Conservation (phyloP, 2,888 invertebrate species). For the Nowickia ferox region DNA sequence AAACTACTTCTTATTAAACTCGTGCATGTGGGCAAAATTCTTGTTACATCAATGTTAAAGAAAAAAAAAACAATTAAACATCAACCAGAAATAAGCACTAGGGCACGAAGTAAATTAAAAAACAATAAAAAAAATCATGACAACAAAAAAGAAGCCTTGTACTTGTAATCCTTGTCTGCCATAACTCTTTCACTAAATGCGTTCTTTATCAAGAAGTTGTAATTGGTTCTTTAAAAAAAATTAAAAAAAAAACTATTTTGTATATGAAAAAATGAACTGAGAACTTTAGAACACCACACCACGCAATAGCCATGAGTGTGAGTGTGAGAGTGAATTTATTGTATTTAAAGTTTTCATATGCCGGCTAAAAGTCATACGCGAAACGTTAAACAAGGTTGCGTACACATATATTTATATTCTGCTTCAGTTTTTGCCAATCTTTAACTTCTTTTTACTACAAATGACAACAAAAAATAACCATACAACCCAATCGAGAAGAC, state of each 20-base stretch:
- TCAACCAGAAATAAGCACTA: constrained; percentile 42
- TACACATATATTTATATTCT: constrained; percentile 41
- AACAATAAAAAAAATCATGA: constrained; percentile 10
- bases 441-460: constrained; percentile 31
- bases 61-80: neutral
- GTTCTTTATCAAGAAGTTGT: constrained; percentile 30
- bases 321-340: constrained; percentile 44
- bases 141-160: constrained; percentile 12
- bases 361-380: neutral
- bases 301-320: neutral
- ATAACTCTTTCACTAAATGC: constrained; percentile 24
- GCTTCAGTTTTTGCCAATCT: constrained; percentile 62
- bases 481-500: constrained; percentile 37
- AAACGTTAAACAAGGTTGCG: constrained; percentile 19
- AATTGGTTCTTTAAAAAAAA: constrained; percentile 35
- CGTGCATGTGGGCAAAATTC: neutral
- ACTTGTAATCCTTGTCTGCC: neutral
- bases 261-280: constrained; percentile 2
- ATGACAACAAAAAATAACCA: constrained; percentile 35
- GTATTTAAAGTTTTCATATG: constrained; percentile 1
- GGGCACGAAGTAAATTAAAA: constrained; percentile 40
- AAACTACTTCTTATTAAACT: neutral
- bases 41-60: constrained; percentile 34
- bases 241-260: constrained; percentile 6
- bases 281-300: neutral